These are phyloP conservation scores for Microtus montanus DNA, from an alignment of 2,113 vertebrate genomes.

Conservation along the genomic window DNA sequence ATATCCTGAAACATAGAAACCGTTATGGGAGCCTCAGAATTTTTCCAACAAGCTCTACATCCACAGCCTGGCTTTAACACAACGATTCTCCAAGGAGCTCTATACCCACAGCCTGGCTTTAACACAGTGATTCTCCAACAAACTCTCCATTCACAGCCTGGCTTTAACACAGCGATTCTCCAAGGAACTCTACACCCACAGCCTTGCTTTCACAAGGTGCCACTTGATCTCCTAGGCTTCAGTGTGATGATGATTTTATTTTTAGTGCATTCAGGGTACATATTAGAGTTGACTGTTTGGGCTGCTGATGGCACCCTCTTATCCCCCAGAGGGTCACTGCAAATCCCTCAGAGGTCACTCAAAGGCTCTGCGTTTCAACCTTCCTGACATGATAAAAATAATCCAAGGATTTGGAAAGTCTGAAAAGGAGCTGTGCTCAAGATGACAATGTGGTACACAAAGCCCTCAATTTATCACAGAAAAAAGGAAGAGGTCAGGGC, in stretches of 20 bases:
- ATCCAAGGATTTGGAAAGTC: conserved; percentile 56
- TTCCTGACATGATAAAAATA: conserved; percentile 60
- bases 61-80: not conserved
- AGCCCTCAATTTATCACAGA: conserved; percentile 50
- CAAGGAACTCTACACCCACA: not conserved
- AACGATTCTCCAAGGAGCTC: not conserved
- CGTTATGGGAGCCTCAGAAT: not conserved
- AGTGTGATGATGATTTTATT: conserved; percentile 56
- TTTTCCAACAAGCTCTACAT: not conserved
- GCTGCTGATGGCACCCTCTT: conserved; percentile 16
- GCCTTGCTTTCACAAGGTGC: not conserved
- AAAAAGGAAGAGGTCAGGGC: conserved; percentile 55
- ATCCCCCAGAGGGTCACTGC: conserved; percentile 30
- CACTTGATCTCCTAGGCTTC: not conserved
- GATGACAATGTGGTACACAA: conserved; percentile 47
- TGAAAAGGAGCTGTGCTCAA: conserved; percentile 40
- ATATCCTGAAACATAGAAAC: not conserved
- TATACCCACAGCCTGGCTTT: not conserved
- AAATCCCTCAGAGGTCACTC: not conserved
- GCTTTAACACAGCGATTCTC: not conserved
- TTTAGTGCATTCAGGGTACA: not conserved
- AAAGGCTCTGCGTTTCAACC: conserved; percentile 44
- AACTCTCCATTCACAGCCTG: not conserved
- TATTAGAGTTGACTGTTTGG: not conserved
- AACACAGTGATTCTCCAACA: too few species aligned